Evolutionary conservation across 2,113 vertebrate species (phyloP).

Genomic region (Psammodynastes pulverulentus): DNA sequence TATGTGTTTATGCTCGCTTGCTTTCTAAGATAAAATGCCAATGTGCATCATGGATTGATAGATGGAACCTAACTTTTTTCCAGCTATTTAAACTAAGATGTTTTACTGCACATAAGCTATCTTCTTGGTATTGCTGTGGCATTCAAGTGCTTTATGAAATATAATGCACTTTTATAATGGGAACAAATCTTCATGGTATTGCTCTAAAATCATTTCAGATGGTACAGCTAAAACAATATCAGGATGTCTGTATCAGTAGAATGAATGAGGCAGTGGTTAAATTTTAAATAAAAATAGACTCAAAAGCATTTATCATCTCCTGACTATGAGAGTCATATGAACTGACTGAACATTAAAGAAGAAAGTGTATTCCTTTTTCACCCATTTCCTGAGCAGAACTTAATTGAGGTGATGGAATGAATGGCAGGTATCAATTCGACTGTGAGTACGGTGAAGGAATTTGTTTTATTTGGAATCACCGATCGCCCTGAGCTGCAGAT

Average conservation of each 20-base stretch:
- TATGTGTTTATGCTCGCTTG: background rate
- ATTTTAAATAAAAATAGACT: background rate
- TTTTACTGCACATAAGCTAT: background rate
- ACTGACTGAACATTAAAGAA: background rate
- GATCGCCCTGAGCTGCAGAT: background rate
- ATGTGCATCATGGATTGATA: background rate
- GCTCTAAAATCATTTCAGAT: background rate
- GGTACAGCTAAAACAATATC: background rate
- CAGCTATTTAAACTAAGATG: background rate
- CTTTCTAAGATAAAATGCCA: background rate
- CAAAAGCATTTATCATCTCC: background rate
- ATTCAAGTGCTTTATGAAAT: background rate
- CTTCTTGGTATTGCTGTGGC: background rate
- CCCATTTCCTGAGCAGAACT: background rate
- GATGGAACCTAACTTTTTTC: background rate
- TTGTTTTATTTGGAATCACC: constrained; percentile 10
- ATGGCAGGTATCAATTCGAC: background rate
- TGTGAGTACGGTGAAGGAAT: background rate
- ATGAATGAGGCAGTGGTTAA: background rate
- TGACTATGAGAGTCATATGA: background rate
- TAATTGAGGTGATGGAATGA: background rate
- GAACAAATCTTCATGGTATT: background rate
- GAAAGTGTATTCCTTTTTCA: background rate
- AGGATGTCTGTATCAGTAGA: background rate
- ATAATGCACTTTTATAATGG: background rate